Conservation (phyloP, 2,888 invertebrate genomes). For the Caenorhabditis plicata region DNA sequence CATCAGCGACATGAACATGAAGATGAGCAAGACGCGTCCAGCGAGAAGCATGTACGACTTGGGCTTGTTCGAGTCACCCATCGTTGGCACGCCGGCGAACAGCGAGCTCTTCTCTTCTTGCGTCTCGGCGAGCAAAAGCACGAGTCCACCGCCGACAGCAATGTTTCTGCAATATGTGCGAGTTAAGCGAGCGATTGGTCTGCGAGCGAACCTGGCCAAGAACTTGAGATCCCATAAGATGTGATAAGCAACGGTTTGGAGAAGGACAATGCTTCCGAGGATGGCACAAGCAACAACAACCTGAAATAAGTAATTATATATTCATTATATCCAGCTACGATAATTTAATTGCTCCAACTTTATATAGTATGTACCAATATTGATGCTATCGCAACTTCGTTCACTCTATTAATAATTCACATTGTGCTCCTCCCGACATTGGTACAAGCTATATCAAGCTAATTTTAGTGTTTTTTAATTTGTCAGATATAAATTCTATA, state of each 20-base stretch:
- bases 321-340: background rate
- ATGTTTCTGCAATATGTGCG: no score
- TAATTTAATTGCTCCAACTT: no score
- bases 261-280: constrained; percentile 89
- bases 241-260: constrained; percentile 77
- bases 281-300: constrained; percentile 80
- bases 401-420: no score
- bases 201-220: constrained; percentile 73
- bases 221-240: constrained; percentile 98
- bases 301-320: no score
- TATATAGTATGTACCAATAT: no score
- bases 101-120: constrained; percentile 71
- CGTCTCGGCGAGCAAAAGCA: constrained; percentile 88
- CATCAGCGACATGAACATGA: constrained; percentile 96
- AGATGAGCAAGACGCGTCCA: constrained; percentile 89
- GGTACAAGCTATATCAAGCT: no score
- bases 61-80: constrained; percentile 75
- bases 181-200: no score
- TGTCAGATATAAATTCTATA: no score
- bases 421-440: no score
- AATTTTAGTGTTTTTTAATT: no score
- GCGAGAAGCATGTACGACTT: constrained; percentile 94
- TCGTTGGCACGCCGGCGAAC: constrained; percentile 80
- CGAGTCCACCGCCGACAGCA: constrained; percentile 92
- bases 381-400: no score